Base-by-base conservation (phyloP, 2,113 vertebrate genomes). In the Diadophis punctatus region DNA sequence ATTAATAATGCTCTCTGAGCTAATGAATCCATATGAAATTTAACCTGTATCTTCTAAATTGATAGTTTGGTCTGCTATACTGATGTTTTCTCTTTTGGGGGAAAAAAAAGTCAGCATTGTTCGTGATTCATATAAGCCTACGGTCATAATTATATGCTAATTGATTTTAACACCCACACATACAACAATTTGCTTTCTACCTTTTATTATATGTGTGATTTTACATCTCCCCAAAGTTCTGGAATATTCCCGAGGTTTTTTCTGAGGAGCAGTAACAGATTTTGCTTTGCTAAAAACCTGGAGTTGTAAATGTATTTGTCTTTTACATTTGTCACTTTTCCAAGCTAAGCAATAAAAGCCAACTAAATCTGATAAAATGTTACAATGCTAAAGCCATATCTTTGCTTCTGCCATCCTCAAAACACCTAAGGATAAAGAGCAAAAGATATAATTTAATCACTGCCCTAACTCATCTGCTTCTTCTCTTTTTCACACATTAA, bases 61-160 rank as follows among this genome's bases (percentile, higher is more conserved):
- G 86, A 94, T 93, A 92, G 90, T n/a, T 68, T 94, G 92, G 56
- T 96, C 93, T 96, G 85, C 94, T 96, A 95, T 91, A 91, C 2
- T 8, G 22, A 90, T 93, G 55, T 46, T 74, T 86, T 94, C 43
- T 52, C 56, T 92, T 94, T 90, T 68, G n/a, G 56, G 12, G 3
- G 30, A 90, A 84, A 95, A 95, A 39, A 80, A 94, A 51, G 86
- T 93, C 88, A 95, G 90, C 91, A 74, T 0, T 0, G 20, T 96
- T 94, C 56, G 11, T 96, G 96, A 97, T 95, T 97, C 96, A 96
- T 94, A 95, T 90, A 94, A 93, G 89, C 93, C 94, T 95, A 91
- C 94, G 88, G 93, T 92, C 89, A 92, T 93, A 95, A 95, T 93
- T 94, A 30, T 55, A 89, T 14, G 93, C 88, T 94, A 52, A 53